Percentiles rank a stretch among this genome's conserved stretches.
phyloP scores from a whole-genome alignment of 1,140 invertebrate genomes.

The Parasteatoda tepidariorum region DNA sequence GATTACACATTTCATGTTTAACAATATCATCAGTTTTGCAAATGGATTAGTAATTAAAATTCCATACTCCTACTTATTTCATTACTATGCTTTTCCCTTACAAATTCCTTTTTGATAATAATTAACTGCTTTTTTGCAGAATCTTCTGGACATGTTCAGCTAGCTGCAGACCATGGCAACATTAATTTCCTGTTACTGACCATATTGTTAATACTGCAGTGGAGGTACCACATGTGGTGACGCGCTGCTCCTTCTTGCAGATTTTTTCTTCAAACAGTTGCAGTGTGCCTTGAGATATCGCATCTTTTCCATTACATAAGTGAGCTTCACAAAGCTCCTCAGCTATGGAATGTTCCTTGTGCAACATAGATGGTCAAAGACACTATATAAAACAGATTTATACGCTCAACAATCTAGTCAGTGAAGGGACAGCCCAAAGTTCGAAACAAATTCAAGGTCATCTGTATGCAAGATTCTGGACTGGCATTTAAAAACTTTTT shows the following conservation, averaged over 20 bases:
- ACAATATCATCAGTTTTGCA: too few species aligned
- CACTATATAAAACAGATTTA: background rate
- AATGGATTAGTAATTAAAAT: too few species aligned
- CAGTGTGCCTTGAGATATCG: conserved; percentile 52
- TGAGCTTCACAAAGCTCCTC: conserved; percentile 24
- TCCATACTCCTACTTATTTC: too few species aligned
- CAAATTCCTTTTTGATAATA: too few species aligned
- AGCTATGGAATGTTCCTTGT: conserved; percentile 17
- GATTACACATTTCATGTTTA: too few species aligned
- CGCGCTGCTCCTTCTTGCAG: background rate
- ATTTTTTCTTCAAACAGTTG: conserved; percentile 42
- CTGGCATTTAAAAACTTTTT: background rate
- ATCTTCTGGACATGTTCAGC: conserved; percentile 43
- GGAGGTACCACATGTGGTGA: conserved; percentile 47
- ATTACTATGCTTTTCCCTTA: too few species aligned
- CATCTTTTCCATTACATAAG: conserved; percentile 25
- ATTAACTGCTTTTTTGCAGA: too few species aligned
- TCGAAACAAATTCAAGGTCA: background rate
- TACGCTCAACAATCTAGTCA: conserved; percentile 53
- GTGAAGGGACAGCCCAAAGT: conserved; percentile 9
- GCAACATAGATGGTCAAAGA: background rate
- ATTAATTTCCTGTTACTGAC: conserved; percentile 39
- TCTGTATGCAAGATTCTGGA: conserved; percentile 14
- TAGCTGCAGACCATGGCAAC: conserved; percentile 18
- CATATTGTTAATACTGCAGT: conserved; percentile 44